These are phyloP conservation scores for Cirrhinus molitorella DNA, from an alignment of 2,797 vertebrate species.

Conservation along the genomic window DNA sequence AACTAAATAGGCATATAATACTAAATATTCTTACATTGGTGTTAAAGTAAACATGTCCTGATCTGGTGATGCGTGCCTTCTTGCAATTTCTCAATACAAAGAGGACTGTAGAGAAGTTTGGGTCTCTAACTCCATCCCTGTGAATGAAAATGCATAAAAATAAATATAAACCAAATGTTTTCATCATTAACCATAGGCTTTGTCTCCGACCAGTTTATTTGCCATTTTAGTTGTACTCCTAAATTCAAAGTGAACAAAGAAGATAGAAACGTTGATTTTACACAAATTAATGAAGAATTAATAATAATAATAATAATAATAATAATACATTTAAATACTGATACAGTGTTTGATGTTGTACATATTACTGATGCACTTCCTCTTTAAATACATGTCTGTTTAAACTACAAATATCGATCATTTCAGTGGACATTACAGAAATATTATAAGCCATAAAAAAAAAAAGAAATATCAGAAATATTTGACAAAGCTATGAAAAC, in stretches of 20 bases:
- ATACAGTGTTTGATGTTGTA: not conserved
- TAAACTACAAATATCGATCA: not conserved
- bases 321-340: not conserved
- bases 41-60: conserved; percentile 72
- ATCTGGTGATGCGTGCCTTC: conserved; percentile 58
- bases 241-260: not conserved
- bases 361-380: too few relatives aligned
- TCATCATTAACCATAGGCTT: not conserved
- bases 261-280: not conserved
- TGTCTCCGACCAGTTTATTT: not conserved
- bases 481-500: not conserved
- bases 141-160: conserved; percentile 13
- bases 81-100: conserved; percentile 68
- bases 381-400: not conserved
- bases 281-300: not conserved
- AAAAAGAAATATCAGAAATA: not conserved
- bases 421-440: not conserved
- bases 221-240: not conserved
- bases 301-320: too few relatives aligned
- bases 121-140: conserved; percentile 74
- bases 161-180: not conserved
- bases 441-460: not conserved
- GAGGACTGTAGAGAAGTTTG: conserved; percentile 81
- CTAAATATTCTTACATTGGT: conserved; percentile 58
- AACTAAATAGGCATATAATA: not conserved